These are phyloP conservation scores for Balanococcus diminutus DNA, from an alignment of 2,888 invertebrate species.

Conservation along the genomic window DNA sequence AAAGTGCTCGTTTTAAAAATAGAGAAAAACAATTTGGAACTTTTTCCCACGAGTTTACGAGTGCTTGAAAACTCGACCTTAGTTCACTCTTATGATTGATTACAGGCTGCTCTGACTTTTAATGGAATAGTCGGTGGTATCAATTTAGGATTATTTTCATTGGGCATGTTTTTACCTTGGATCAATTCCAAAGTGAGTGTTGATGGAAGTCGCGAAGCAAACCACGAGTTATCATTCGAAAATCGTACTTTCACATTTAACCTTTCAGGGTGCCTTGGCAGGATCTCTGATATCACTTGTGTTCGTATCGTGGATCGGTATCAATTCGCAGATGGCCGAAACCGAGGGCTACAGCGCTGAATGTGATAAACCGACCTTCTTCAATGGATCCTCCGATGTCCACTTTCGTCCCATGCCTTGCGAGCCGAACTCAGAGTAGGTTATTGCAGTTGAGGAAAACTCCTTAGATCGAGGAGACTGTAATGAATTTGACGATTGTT, in stretches of 20 bases:
- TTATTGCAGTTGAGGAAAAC: neutral
- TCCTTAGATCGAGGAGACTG: too few relatives aligned
- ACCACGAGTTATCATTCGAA: neutral
- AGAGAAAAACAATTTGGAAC: too few relatives aligned
- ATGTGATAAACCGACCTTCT: constrained; percentile 62
- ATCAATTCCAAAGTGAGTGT: constrained; percentile 73
- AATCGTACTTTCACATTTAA: neutral
- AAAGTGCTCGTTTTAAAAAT: too few relatives aligned
- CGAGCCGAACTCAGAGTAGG: constrained; percentile 11
- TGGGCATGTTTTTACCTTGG: constrained; percentile 89
- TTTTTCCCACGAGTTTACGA: too few relatives aligned
- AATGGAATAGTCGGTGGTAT: constrained; percentile 90
- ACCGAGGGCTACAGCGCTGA: constrained; percentile 56
- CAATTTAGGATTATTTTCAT: constrained; percentile 81
- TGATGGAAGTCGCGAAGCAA: neutral
- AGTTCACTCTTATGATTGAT: neutral
- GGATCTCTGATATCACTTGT: constrained; percentile 69
- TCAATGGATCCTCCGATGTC: constrained; percentile 63
- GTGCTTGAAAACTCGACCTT: too few relatives aligned
- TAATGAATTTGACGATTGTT: neutral
- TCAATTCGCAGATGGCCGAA: constrained; percentile 67
- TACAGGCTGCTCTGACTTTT: constrained; percentile 78
- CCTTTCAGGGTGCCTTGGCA: constrained; percentile 68
- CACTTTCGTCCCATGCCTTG: constrained; percentile 61
- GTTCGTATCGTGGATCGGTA: constrained; percentile 70